Evolutionary conservation across 2,797 vertebrate genomes (phyloP), one percentile per base, ranked within the genome.

Genomic region (Limosa lapponica): DNA sequence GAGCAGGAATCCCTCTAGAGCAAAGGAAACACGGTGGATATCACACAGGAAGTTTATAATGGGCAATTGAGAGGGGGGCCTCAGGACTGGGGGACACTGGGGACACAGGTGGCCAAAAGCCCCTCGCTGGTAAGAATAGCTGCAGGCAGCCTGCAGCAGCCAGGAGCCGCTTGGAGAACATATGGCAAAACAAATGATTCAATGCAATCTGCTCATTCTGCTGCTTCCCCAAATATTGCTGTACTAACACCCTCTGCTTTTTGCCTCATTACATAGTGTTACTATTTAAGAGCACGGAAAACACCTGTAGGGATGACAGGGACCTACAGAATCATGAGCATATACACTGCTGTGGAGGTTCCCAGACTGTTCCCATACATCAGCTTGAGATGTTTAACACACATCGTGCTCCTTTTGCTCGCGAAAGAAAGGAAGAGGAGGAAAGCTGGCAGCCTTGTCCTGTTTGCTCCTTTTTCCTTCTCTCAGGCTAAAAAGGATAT

Each of bases 161-260:
- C 90, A 93, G 94, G 48, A 96, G 64, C 41, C 77, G 92, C 52
- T 87, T 84, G n/a, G 65, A 85, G 87, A 94, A 89, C 95, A 94
- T 88, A 92, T 34, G 87, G 92, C 95, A 92, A 89, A 96, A 86
- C 82, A 91, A 95, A 92, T 89, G 93, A 96, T 79, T 96, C 95
- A 93, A 25, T 39, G 90, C 96, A 96, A 94, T 89, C 95, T 97
- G 97, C 88, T 97, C 83, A 11, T 66, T 95, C 93, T 95, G 92
- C 92, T 20, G 12, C 93, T 95, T 89, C 81, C 91, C 61, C 94
- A 95, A 94, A 84, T 93, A 94, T 90, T 93, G 92, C 75, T 86
- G 57, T 72, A 89, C 79, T 94, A 74, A 90, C 88, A 92, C 89
- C 92, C 96, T 90, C 66, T 94, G 92, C 86, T 93, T 95, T 91